Evolutionary conservation across 2,797 vertebrate genomes (phyloP), one percentile per base, ranked within the genome.

Genomic region (Cyclura pinguis): DNA sequence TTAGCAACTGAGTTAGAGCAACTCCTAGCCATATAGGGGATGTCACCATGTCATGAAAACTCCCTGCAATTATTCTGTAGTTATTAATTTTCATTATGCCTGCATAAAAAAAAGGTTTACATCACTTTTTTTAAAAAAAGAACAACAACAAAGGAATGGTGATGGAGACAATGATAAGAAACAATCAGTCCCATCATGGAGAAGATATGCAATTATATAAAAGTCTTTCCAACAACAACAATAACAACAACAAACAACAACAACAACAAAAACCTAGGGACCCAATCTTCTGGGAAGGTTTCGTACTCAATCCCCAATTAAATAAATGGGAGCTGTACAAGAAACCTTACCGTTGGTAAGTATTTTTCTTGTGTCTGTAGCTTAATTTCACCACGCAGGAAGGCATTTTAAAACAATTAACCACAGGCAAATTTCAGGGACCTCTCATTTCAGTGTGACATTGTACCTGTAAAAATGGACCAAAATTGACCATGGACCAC

Each of bases 341-440:
- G 16, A 77, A 47, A 42, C 38, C 38, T 67, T 69, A 52, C 32
- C 47, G 3, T 80, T 35, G 59, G 6, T 52, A 80, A 80, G 57
- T 80, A 59, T 42, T 81, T 81, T 38, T 24, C n/a, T 22, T 81
- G 62, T 80, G 62, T 22, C 7, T 69, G 42, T 55, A 22, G 62
- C 64, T 88, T 88, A 88, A 88, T 57, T 55, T 88, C n/a, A 57
- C 22, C 10, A 88, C 4, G 22, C 12, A 55, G 24, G 50, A 78
- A 10, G 16, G 2, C 16, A 55, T 88, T 72, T 81, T 57, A 55
- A 35, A 80, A 42, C 13, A 64, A 80, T 12, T 52, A 64, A 80
- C 52, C 42, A 57, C 62, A 18, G 20, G 22, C 69, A 80, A 16
- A 72, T 50, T 55, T 24, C 47, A 72, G 5, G 47, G 78, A 69